Base-by-base conservation (phyloP, 2,888 invertebrate genomes). In the Macrophya annulata region DNA sequence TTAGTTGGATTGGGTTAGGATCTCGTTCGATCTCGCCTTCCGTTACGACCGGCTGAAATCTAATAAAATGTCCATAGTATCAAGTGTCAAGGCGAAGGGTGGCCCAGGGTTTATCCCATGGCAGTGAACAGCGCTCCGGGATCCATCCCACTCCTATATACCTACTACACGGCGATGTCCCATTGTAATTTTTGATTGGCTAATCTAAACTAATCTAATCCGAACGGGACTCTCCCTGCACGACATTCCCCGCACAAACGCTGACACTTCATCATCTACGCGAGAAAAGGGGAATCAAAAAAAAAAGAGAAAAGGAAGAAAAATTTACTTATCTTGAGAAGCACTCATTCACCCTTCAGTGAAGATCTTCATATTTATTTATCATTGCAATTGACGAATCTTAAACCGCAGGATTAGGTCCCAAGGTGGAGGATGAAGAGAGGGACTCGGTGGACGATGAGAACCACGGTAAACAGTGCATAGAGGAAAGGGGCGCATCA, bases 131-230 rank as follows among this genome's bases (percentile, higher is more conserved):
- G n/a, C 62, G 59, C 25, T 43, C 37, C 15, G 62, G 62, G 81
- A 43, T 21, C 17, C 55, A 4, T 15, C 62, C 40, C 81, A 15
- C 62, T 15, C 25, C 31, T 37, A 21, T 37, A 21, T 31, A 37
- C 37, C 43, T 45, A 59, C 62, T 37, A 40, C 6, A 59, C 21
- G 37, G 68, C 65, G 21, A 81, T 62, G 86, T 88, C 91, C 90
- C 90, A 92, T 92, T 93, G 92, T 92, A 93, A 92, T 92, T 93
- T 93, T 93, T 92, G 93, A 93, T 93, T 93, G 93, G 92, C 92
- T 93, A 93, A 93, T 93, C 93, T 91, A 89, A 90, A 91, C 92
- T 93, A 93, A 93, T 93, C 93, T 92, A 93, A 93, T 93, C 93
- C 90, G 89, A 87, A 65, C 85, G 72, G 40, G 85, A 62, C 51